Evolutionary conservation across 2,113 vertebrate species (phyloP), one percentile per base, ranked within the genome.

Genomic region (Elgaria multicarinata): DNA sequence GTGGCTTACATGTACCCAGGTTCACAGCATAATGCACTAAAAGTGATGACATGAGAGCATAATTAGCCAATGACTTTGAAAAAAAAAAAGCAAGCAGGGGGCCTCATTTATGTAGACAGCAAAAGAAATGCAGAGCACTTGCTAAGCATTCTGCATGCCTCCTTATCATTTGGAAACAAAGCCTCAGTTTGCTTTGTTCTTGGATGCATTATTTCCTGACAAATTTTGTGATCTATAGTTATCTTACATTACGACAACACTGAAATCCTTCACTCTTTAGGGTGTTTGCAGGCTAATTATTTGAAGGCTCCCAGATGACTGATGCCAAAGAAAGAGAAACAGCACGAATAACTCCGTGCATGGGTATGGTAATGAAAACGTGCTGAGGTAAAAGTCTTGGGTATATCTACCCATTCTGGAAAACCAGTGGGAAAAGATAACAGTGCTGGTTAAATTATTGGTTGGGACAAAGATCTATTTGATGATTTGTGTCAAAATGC

Each of bases 221-320:
- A 95, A 92, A 94, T 94, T 96, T 95, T 95, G 92, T 95, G 94
- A 96, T 96, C 94, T 96, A 1, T 93, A 91, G 92, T 96, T 96
- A 94, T 93, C 93, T 93, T 96, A 93, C 94, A 93, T 92, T 88
- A 92, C 88, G 92, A 91, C 87, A 93, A 93, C 95, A 94, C 1
- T 90, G 91, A 96, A 95, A 96, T 92, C 91, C 83, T 94, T 96
- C 94, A 95, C 89, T 93, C 93, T 94, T 90, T 94, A 85, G 92
- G 93, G 77, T 71, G 90, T 92, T 93, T 90, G 91, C 91, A 86
- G 93, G 87, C 87, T 96, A 95, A 94, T 96, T 94, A 90, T 95
- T 95, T 96, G 95, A 91, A 96, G 94, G 92, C 85, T 94, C 91
- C 88, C 72, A 4, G 44, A 16, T 92, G 91, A 95, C 87, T 93